phyloP scores from a whole-genome alignment of 1,140 invertebrate genomes.

The Drosophila mojavensis region DNA sequence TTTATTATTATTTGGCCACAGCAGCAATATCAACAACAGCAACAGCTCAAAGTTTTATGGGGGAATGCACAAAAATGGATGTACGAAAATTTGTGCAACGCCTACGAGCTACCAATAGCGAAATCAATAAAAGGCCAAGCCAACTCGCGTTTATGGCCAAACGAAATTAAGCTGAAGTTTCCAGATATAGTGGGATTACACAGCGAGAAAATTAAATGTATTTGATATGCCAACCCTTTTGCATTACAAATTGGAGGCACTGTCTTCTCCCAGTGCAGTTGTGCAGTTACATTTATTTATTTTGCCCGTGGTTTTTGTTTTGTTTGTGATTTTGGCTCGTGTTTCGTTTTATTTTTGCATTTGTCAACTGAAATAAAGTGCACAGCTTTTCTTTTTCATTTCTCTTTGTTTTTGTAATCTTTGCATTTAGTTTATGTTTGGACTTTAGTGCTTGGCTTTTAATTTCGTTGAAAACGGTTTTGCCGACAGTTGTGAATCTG shows the following conservation, averaged over 20 bases:
- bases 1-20: constrained; percentile 33
- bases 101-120: constrained; percentile 47
- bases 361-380: constrained; percentile 31
- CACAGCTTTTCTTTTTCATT: constrained; percentile 23
- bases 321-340: constrained; percentile 15
- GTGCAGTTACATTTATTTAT: constrained; percentile 25
- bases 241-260: neutral
- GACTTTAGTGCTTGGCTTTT: constrained; percentile 50
- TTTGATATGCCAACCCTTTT: neutral
- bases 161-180: constrained; percentile 19
- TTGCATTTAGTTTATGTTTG: constrained; percentile 31
- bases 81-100: constrained; percentile 53
- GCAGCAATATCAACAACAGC: constrained; percentile 7
- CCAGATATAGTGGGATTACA: neutral
- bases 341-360: constrained; percentile 28
- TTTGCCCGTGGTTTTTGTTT: constrained; percentile 24
- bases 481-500: constrained; percentile 35
- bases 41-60: constrained; percentile 5
- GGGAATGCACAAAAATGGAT: constrained; percentile 35
- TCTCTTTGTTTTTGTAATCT: constrained; percentile 7
- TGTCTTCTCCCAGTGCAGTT: neutral
- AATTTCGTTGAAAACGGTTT: constrained; percentile 53
- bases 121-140: constrained; percentile 60
- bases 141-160: constrained; percentile 41
- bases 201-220: neutral